Base-by-base conservation (phyloP, 2,113 vertebrate species). In the Setophaga coronata region DNA sequence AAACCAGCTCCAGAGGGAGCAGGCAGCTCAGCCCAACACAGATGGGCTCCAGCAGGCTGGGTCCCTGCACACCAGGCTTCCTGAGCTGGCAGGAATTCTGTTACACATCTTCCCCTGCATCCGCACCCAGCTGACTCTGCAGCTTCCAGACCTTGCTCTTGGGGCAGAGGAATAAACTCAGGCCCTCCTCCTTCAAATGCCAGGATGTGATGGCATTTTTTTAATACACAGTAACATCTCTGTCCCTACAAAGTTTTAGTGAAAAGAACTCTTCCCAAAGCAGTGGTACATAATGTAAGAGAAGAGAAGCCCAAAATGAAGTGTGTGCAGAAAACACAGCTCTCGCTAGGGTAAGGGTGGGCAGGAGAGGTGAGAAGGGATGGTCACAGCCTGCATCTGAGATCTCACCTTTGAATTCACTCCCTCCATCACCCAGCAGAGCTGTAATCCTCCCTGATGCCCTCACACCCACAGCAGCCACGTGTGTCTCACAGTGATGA, bases 301-400 rank as follows among this genome's bases (percentile, higher is more conserved):
- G 69, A 62, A 65, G 65, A 1, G 2, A 40, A 58, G 26, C 14
- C 9, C 58, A 36, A 57, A 54, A 72, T 6, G 28, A 60, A 73
- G 47, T 0, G 5, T 3, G 2, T 0, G 11, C 7, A 20, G 56
- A 25, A 90, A 84, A 34, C 12, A 3, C 23, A 17, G 5, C 0
- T 0, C 28, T 69, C 7, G 0, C 4, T 1, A 20, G 18, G 42
- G 45, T 50, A 47, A 66, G 16, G 53, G 47, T 0, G 0, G 70
- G 24, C 14, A 28, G 78, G 48, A 60, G 43, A 60, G 43, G 9
- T 12, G 48, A 85, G 89, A 91, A 95, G 38, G 61, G 28, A 66
- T 10, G n/a, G 26, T 28, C 58, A 62, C 18, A 60, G 34, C 61
- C 95, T 13, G 34, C 58, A 20, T 14, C 82, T 1, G 1, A 93